Evolutionary conservation across 1,140 invertebrate species (phyloP), one percentile per base, ranked within the genome.

Genomic region (Drosophila mojavensis): DNA sequence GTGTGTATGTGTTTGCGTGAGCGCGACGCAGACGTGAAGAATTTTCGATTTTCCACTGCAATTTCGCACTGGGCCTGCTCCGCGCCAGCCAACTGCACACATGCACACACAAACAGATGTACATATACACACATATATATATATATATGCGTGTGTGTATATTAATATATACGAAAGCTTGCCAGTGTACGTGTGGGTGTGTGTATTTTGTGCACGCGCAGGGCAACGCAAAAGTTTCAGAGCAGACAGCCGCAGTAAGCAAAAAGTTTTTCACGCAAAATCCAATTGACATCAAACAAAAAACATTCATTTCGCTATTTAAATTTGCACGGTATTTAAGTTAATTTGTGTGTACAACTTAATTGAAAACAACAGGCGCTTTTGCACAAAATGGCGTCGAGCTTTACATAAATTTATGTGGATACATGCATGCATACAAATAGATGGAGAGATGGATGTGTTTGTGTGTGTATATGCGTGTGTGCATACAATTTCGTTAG

Each of bases 1-100:
- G 17, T 58, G 59, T 62, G 59, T 43, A 13, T 48, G 9, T 24
- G 54, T 30, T n/a, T 66, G 41, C 59, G 54, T 51, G n/a, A 56
- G 33, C 50, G 61, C 58, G 65, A 97, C 96, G 96, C 96, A 97
- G 95, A 94, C 95, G 95, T 96, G 94, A 95, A 75, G 72, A 94
- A 95, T 94, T 94, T 94, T 94, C 95, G 94, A 94, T 75, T 95
- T 95, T 94, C 55, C 72, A 62, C 66, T 76, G 56, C 69, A 62
- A 73, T 62, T 66, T 67, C 45, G 43, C 62, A 96, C 95, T 96
- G 96, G 94, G 96, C 95, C 94, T 96, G 96, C 96, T 96, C 96
- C 93, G 75, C 75, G 56, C 66, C 56, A 69, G 51, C 17, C 41
- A 56, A 45, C 28, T 58, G 41, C 43, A 63, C 26, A 53, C 36